These are phyloP conservation scores for Loris lydekkerianus DNA, from an alignment of 2,797 vertebrate species.

Conservation along the genomic window DNA sequence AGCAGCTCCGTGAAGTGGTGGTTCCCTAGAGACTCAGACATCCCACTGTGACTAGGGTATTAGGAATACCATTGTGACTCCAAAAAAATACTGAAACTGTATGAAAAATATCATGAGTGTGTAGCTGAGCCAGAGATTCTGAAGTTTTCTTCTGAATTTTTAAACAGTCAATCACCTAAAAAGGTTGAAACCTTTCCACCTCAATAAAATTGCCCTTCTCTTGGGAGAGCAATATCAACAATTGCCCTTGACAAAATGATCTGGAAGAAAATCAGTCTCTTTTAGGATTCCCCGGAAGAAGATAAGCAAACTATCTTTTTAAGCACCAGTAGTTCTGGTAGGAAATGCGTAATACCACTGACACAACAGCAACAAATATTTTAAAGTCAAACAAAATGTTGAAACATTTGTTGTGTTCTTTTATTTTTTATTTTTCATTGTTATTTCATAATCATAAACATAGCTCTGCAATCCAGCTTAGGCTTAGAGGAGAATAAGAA, in stretches of 20 bases:
- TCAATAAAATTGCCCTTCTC: not conserved
- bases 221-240: conserved; percentile 44
- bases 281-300: not conserved
- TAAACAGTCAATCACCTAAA: not conserved
- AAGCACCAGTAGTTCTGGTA: not conserved
- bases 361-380: not conserved
- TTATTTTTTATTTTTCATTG: not conserved
- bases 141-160: conserved; percentile 30
- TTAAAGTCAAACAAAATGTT: not conserved
- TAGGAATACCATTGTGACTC: not conserved
- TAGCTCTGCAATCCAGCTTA: not conserved
- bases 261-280: conserved; percentile 38
- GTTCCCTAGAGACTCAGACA: not conserved
- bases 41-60: not conserved
- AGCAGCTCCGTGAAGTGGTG: not conserved
- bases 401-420: not conserved
- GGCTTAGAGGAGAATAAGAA: not conserved
- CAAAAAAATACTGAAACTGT: not conserved
- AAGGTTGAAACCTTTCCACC: not conserved
- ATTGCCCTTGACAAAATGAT: conserved; percentile 30
- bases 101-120: not conserved
- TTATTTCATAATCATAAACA: not conserved
- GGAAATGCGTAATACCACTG: not conserved
- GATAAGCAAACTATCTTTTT: not conserved
- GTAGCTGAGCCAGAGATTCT: not conserved